phyloP scores from a whole-genome alignment of 2,888 invertebrate genomes.

The Sialis fuliginosa region DNA sequence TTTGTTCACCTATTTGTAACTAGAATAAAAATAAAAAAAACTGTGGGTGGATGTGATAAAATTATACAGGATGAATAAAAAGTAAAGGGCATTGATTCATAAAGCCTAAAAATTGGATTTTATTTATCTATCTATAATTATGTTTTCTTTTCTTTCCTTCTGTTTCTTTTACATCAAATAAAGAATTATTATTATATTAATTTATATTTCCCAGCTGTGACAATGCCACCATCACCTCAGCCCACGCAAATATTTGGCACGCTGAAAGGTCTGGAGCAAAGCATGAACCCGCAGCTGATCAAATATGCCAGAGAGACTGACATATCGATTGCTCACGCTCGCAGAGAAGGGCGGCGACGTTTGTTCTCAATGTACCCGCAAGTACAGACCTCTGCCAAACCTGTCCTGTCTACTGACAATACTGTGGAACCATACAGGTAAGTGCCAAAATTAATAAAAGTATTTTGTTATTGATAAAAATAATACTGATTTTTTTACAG shows the following conservation, averaged over 20 bases:
- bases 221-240: slow-evolving; percentile 39
- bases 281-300: slow-evolving; percentile 81
- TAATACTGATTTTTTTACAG: slow-evolving; percentile 49
- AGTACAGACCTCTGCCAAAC: slow-evolving; percentile 26
- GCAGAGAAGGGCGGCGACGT: slow-evolving; percentile 63
- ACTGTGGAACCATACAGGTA: slow-evolving; percentile 2
- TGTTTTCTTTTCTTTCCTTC: neutral
- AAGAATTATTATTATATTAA: too few species aligned
- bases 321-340: slow-evolving; percentile 60
- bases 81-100: too few species aligned
- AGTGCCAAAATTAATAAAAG: neutral
- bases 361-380: slow-evolving; percentile 56
- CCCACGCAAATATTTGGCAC: slow-evolving; percentile 58
- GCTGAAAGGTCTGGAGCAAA: slow-evolving; percentile 73
- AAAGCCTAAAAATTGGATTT: too few species aligned
- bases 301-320: slow-evolving; percentile 85
- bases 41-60: too few species aligned
- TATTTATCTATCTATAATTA: neutral
- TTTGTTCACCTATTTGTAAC: too few species aligned
- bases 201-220: slow-evolving; percentile 18
- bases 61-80: too few species aligned
- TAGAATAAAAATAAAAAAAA: too few species aligned
- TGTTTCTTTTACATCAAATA: neutral
- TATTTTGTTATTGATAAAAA: slow-evolving; percentile 17
- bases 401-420: slow-evolving; percentile 19